Percentiles rank a stretch among this genome's conserved stretches.
Evolutionary conservation across 2,113 vertebrate species (phyloP).

Genomic region (Pygoscelis antarcticus): DNA sequence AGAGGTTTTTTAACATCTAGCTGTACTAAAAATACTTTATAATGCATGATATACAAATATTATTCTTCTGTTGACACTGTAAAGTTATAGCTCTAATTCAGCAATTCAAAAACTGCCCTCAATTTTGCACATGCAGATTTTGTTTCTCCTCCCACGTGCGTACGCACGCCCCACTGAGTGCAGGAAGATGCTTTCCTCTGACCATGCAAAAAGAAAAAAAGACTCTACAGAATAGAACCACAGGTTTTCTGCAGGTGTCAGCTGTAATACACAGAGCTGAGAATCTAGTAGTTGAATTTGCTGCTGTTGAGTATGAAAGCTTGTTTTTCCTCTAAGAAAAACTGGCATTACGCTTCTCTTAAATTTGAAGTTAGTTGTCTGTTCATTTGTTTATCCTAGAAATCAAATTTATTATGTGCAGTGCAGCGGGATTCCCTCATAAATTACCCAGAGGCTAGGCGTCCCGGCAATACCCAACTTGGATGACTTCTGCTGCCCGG

Average conservation of each 20-base stretch:
- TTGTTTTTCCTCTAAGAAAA: background rate
- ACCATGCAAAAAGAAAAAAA: background rate
- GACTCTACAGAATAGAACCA: background rate
- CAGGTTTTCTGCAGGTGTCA: background rate
- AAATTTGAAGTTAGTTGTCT: background rate
- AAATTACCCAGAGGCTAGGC: background rate
- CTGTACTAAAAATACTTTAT: background rate
- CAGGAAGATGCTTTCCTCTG: background rate
- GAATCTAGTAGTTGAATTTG: background rate
- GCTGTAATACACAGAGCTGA: background rate
- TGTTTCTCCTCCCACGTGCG: background rate
- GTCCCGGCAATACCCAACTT: fast-evolving
- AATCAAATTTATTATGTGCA: background rate
- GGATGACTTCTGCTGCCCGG: background rate
- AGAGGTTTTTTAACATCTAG: background rate
- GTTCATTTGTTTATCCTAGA: background rate
- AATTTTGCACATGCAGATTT: background rate
- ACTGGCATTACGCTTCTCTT: background rate
- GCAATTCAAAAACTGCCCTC: background rate
- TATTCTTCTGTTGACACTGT: background rate
- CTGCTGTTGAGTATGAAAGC: background rate
- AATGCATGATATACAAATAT: background rate
- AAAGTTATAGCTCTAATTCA: background rate
- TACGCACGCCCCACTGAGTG: background rate
- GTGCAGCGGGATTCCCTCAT: background rate